Base-by-base conservation (phyloP, 1,140 invertebrate genomes). In the Drosophila erecta region DNA sequence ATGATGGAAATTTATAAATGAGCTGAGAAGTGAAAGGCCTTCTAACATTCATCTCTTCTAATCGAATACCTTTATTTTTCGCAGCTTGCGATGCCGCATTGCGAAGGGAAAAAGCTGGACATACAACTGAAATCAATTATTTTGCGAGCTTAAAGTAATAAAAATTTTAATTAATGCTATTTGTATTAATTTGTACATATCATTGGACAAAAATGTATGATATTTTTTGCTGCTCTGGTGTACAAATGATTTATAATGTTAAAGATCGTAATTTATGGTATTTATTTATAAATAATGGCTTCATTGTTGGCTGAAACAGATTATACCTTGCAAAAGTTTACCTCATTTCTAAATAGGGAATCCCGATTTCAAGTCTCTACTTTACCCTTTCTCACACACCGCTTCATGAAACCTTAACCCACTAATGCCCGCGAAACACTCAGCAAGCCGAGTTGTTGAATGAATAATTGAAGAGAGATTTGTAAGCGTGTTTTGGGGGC, bases 1-100 rank as follows among this genome's bases (percentile, higher is more conserved):
- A 87, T 89, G 60, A 89, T 76, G 75, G 67, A 89, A 81, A 75
- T 66, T 83, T 59, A 83, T 83, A 81, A 83, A 78, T 83, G 75
- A 81, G 79, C 73, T 69, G 62, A 46, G 53, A 50, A 72, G 44
- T 61, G 66, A 24, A 59, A 38, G 47, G 49, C n/a, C 47, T 27
- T 5, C 43, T 47, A 12, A n/a, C 27, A 49, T 56, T 14, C 35
- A 56, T 24, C 20, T 47, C 11, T 70, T 38, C 40, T 53, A 51
- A 41, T 35, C 35, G 33, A 60, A 53, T n/a, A 7, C 11, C 1
- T 15, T 4, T 14, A 35, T 7, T 27, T 7, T 55, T 33, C 33
- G 4, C 14, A 37, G 10, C 1, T 15, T 20, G 64, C 15, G 47
- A 11, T 37, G 65, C 3, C n/a, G 4, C 14, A 17, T 37, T 35